These are phyloP conservation scores for Phortica okadai DNA, from an alignment of 2,888 invertebrate genomes.

Conservation along the genomic window DNA sequence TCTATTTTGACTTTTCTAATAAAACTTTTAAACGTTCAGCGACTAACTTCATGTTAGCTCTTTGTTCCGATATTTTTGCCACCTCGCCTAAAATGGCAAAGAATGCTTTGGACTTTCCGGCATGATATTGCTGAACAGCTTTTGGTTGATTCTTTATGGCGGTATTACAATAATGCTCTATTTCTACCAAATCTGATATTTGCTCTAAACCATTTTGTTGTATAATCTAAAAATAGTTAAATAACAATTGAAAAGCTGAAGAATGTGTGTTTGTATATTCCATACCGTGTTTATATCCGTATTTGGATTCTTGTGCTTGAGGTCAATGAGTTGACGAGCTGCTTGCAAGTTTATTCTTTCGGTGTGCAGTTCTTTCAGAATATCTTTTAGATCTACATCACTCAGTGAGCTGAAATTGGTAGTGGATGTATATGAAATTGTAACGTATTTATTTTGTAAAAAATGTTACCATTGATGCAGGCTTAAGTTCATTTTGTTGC, in stretches of 20 bases:
- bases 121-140: conserved; percentile 81
- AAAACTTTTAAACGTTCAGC: conserved; percentile 79
- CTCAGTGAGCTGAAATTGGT: conserved; percentile 71
- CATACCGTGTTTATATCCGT: conserved; percentile 72
- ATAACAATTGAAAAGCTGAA: not conserved
- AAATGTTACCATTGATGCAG: conserved; percentile 79
- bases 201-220: conserved; percentile 81
- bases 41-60: conserved; percentile 83
- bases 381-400: conserved; percentile 79
- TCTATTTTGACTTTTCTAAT: conserved; percentile 70
- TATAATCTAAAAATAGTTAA: conserved; percentile 78
- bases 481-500: conserved; percentile 81
- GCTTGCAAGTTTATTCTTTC: conserved; percentile 81
- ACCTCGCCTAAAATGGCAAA: conserved; percentile 82
- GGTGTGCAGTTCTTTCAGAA: conserved; percentile 80
- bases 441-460: not conserved
- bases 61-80: conserved; percentile 79
- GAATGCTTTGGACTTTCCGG: conserved; percentile 84
- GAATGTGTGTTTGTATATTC: not conserved
- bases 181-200: conserved; percentile 80
- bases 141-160: conserved; percentile 82
- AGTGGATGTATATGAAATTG: not conserved
- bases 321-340: conserved; percentile 78
- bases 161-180: conserved; percentile 80
- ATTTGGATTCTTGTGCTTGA: conserved; percentile 76